phyloP scores from a whole-genome alignment of 2,888 invertebrate genomes.

The Autographa pulchrina region DNA sequence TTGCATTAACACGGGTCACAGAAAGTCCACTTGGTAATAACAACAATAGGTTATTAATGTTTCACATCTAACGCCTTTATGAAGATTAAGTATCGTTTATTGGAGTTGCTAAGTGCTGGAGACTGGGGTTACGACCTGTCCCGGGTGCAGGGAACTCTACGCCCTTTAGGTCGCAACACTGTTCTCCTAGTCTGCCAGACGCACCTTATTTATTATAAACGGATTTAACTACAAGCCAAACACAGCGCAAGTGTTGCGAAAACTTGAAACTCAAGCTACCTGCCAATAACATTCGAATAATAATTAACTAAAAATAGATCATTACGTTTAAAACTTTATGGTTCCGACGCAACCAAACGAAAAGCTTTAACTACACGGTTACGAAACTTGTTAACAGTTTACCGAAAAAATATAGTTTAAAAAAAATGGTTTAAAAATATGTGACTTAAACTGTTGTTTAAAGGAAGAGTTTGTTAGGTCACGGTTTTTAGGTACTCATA shows the following conservation, averaged over 20 bases:
- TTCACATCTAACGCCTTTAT: not conserved
- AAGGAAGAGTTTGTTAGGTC: not conserved
- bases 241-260: not conserved
- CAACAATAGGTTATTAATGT: not conserved
- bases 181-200: not conserved
- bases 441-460: slow-evolving; percentile 5
- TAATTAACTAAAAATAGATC: not conserved
- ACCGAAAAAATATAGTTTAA: not conserved
- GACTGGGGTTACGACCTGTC: slow-evolving; percentile 26
- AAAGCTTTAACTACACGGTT: not conserved
- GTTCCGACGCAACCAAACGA: slow-evolving; percentile 6
- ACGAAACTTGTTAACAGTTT: not conserved
- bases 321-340: not conserved
- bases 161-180: slow-evolving; percentile 35
- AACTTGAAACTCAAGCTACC: slow-evolving; percentile 1
- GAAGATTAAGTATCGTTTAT: slow-evolving; percentile 1
- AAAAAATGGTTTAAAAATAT: not conserved
- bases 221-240: not conserved
- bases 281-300: not conserved
- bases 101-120: not conserved
- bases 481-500: not conserved
- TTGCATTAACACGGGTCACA: not conserved
- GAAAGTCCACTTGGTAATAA: not conserved
- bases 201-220: not conserved
- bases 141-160: slow-evolving; percentile 28